Evolutionary conservation across 2,113 vertebrate genomes (phyloP).

Genomic region (Microcebus jonahi): DNA sequence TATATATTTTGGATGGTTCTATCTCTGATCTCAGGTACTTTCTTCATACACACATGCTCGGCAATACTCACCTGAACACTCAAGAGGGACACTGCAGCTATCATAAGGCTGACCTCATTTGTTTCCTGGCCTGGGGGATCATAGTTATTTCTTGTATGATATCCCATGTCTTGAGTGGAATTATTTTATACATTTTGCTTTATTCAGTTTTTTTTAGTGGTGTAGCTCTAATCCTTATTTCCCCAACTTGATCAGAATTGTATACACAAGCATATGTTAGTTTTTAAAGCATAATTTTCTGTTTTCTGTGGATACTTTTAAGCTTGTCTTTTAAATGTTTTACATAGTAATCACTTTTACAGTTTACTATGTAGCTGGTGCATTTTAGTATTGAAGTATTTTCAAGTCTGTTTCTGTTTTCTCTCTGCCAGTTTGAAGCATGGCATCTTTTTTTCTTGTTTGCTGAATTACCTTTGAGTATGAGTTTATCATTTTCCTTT

Average conservation of each 20-base stretch:
- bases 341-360: background rate
- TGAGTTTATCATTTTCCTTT: background rate
- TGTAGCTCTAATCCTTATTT: background rate
- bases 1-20: background rate
- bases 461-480: background rate
- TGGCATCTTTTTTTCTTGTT: background rate
- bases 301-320: background rate
- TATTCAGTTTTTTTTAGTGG: background rate
- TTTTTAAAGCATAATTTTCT: background rate
- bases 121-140: background rate
- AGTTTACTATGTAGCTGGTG: background rate
- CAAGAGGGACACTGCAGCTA: background rate
- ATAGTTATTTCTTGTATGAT: background rate
- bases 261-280: background rate
- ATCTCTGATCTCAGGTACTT: background rate
- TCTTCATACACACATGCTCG: background rate
- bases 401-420: background rate
- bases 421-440: background rate
- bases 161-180: background rate
- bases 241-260: background rate
- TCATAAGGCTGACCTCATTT: background rate
- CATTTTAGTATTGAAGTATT: background rate
- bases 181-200: background rate
- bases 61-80: background rate
- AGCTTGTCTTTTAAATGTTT: background rate